phyloP scores from a whole-genome alignment of 2,797 vertebrate species.

The Tenualosa thibaudeaui region DNA sequence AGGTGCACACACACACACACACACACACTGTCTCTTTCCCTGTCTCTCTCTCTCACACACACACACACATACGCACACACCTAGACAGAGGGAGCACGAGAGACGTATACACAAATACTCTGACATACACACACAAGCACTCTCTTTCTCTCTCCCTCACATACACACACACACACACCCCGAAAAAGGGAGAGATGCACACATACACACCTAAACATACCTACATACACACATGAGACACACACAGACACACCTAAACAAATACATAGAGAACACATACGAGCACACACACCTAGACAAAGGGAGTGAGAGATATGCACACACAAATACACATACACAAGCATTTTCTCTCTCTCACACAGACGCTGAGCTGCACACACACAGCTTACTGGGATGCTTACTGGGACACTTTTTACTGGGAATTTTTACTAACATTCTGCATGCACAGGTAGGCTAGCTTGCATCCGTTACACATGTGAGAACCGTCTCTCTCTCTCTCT shows the following conservation, averaged over 20 bases:
- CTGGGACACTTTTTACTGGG: too few species aligned
- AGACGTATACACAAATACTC: background rate
- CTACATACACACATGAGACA: background rate
- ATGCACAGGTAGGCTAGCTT: too few species aligned
- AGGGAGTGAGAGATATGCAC: too few species aligned
- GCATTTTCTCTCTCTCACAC: too few species aligned
- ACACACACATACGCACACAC: background rate
- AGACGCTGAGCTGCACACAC: too few species aligned
- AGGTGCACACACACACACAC: background rate
- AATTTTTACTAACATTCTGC: too few species aligned
- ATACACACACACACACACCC: background rate
- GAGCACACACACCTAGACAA: too few species aligned
- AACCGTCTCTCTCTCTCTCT: too few species aligned
- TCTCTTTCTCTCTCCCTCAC: background rate
- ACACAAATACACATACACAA: too few species aligned
- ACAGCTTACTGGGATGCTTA: too few species aligned
- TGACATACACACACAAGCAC: background rate
- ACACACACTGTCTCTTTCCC: background rate
- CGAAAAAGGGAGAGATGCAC: background rate
- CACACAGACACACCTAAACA: background rate
- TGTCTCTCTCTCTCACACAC: background rate
- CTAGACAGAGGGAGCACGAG: background rate
- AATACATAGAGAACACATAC: too few species aligned
- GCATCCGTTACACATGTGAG: too few species aligned
- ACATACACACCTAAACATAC: slow-evolving; percentile 2